Evolutionary conservation across 2,888 invertebrate genomes (phyloP), one percentile per base, ranked within the genome.

Genomic region (Thysanoteuthis rhombus): DNA sequence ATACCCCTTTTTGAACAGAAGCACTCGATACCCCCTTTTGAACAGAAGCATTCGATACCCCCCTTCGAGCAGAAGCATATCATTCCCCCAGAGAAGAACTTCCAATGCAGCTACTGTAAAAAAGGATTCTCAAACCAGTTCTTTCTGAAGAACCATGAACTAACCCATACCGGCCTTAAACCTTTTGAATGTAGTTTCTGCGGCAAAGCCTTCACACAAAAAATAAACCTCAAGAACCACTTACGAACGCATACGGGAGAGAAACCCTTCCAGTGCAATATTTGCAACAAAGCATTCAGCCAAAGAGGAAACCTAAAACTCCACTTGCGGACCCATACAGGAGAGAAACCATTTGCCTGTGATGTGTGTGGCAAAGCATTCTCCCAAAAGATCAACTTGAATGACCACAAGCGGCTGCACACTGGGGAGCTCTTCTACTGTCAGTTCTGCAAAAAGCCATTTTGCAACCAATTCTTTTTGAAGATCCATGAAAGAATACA

Each of bases 201-300:
- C 45, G 92, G 92, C 16, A 92, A 92, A 92, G 92, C 92, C 36
- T 92, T 92, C 92, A 92, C 92, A 92, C 92, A 92, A 45, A 92
- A 92, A 42, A 92, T 92, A 32, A 92, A 92, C 92, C 92, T 92
- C 45, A 92, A 92, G 45, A 92, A 92, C n/a, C 92, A 92, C 19
- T 39, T 92, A 45, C 25, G 92, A 36, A 92, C 92, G 3, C 92
- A 92, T n/a, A 92, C 92, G 19, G 92, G 92, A 32, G 92, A 92
- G 36, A 92, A 92, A 28, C 92, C 92, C 19, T 92, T 92, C 42
- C 92, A 92, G 32, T 92, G 92, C 10, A 92, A 40, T 19, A n/a
- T 92, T 92, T 92, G 92, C 45, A 92, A 92, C 36, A 92, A 92
- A 92, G 40, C 92, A n/a, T 92, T 92, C 45, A 92, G 92, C 45